These are phyloP conservation scores for Notolepis coatsorum DNA, from an alignment of 2,797 vertebrate species.

Conservation along the genomic window DNA sequence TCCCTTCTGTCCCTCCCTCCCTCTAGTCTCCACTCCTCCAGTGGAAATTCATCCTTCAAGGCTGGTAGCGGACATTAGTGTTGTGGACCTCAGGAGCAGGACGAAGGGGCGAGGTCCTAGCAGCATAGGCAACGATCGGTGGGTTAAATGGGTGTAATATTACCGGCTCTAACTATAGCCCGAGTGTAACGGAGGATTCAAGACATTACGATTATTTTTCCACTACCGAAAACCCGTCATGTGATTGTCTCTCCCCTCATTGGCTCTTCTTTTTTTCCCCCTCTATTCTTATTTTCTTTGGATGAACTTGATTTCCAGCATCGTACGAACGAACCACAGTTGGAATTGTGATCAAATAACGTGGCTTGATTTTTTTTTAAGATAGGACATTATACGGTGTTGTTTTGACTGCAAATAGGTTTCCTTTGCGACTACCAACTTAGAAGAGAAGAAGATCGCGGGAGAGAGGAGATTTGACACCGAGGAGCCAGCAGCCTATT, in stretches of 20 bases:
- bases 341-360: constrained; percentile 1
- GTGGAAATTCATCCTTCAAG: constrained; percentile 64
- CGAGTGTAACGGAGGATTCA: background rate
- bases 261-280: constrained; percentile 11
- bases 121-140: constrained; percentile 2
- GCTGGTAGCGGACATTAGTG: constrained; percentile 66
- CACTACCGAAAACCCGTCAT: constrained; percentile 16
- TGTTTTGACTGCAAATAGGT: background rate
- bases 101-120: constrained; percentile 27
- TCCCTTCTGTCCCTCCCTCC: constrained; percentile 4
- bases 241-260: constrained; percentile 36
- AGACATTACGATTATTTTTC: background rate
- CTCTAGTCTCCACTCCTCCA: constrained; percentile 41
- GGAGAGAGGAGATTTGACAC: constrained; percentile 39
- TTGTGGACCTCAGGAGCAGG: constrained; percentile 32
- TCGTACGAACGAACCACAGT: background rate
- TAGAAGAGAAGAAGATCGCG: constrained; percentile 13
- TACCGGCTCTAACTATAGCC: background rate
- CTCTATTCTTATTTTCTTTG: background rate
- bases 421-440: constrained; percentile 38
- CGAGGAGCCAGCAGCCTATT: constrained; percentile 36
- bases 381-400: background rate
- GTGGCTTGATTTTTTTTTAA: background rate
- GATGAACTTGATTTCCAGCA: constrained; percentile 12
- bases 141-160: constrained; percentile 1